These are phyloP conservation scores for Spea bombifrons DNA, from an alignment of 2,113 vertebrate species.

Conservation along the genomic window DNA sequence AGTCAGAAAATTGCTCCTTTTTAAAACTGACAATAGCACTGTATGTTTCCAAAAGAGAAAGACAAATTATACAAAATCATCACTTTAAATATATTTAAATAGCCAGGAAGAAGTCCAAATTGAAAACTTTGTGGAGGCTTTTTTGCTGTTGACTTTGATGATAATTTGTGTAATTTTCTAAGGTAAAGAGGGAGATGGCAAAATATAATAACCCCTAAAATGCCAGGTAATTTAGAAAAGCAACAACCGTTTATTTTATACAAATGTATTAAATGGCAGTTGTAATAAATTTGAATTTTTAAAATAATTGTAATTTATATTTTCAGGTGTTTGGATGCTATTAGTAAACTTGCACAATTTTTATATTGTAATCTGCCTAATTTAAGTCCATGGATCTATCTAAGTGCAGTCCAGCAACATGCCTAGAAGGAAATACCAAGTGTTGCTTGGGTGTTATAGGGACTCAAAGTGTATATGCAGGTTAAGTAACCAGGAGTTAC, in stretches of 20 bases:
- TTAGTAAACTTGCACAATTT: no score
- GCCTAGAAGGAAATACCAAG: no score
- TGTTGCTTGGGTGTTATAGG: no score
- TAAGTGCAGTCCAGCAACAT: no score
- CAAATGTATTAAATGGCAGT: no score
- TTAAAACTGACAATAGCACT: constrained; percentile 79
- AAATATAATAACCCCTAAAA: neutral
- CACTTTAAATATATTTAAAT: constrained; percentile 75
- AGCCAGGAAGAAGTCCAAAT: constrained; percentile 65
- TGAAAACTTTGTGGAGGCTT: constrained; percentile 69
- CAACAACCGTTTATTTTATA: neutral
- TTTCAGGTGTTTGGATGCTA: no score
- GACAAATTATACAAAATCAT: constrained; percentile 77
- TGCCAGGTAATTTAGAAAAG: neutral
- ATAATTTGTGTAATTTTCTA: constrained; percentile 36
- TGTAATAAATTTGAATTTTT: no score
- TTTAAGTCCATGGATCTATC: no score
- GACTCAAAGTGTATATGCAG: no score
- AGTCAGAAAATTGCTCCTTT: constrained; percentile 83
- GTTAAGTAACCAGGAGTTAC: no score
- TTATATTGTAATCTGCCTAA: no score
- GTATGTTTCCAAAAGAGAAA: constrained; percentile 74
- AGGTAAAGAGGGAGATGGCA: constrained; percentile 6
- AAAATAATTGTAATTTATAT: no score
- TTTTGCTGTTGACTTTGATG: constrained; percentile 48